These are phyloP conservation scores for Gavia stellata DNA, from an alignment of 2,113 vertebrate species.

Conservation along the genomic window DNA sequence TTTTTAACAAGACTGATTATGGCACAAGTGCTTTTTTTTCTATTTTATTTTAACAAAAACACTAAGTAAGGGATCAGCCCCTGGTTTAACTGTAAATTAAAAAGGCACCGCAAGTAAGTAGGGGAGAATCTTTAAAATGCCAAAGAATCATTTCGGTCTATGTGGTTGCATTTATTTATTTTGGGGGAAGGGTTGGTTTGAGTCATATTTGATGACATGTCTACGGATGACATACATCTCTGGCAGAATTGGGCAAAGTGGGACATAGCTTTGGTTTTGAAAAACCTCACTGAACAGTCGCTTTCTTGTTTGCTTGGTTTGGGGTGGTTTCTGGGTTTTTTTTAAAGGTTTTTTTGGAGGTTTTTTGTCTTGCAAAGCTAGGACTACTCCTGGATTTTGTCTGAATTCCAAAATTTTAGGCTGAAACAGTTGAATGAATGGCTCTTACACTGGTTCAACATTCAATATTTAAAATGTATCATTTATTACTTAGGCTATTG, in stretches of 20 bases:
- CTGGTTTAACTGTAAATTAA: constrained; percentile 9
- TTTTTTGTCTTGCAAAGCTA: neutral
- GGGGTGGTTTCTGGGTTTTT: neutral
- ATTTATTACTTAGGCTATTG: neutral
- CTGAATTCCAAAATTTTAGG: neutral
- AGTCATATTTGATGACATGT: constrained; percentile 19
- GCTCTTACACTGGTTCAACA: neutral
- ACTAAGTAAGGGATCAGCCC: neutral
- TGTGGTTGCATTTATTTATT: constrained; percentile 21
- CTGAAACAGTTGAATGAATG: neutral
- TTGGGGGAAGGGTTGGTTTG: constrained; percentile 21
- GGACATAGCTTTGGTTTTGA: constrained; percentile 33
- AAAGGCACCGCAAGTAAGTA: constrained; percentile 30
- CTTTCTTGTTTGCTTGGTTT: constrained; percentile 26
- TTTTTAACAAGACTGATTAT: neutral
- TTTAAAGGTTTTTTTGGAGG: neutral
- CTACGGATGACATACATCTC: neutral
- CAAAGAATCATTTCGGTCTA: neutral
- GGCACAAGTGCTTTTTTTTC: neutral
- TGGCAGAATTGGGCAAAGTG: neutral
- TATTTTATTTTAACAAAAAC: neutral
- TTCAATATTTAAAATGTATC: neutral
- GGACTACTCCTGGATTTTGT: neutral
- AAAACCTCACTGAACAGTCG: constrained; percentile 35
- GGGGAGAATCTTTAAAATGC: constrained; percentile 14